phyloP scores from a whole-genome alignment of 2,797 vertebrate genomes.

The Scarus forsteni region DNA sequence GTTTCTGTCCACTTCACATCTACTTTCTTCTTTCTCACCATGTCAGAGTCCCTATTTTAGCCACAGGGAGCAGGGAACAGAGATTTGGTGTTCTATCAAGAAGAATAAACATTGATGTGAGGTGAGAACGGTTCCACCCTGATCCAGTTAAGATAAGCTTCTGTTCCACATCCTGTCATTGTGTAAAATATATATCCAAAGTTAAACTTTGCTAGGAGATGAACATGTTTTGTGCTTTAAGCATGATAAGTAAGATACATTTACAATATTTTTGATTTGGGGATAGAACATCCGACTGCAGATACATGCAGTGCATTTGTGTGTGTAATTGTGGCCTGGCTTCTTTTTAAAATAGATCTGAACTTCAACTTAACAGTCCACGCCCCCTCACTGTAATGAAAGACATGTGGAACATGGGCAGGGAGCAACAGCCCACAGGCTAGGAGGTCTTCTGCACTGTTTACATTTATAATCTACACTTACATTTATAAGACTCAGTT shows the following conservation, averaged over 20 bases:
- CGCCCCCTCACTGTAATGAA: constrained; percentile 51
- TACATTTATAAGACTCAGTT: neutral
- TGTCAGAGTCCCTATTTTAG: neutral
- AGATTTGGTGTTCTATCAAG: neutral
- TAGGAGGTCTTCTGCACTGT: constrained; percentile 1
- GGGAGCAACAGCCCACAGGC: constrained; percentile 11
- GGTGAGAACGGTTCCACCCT: neutral
- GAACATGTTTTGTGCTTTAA: neutral
- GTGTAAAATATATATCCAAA: neutral
- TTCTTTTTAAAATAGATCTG: constrained; percentile 44
- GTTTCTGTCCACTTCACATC: neutral
- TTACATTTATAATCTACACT: neutral
- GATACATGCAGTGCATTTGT: neutral
- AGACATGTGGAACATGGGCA: constrained; percentile 24
- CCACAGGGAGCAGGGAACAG: neutral
- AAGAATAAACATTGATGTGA: neutral
- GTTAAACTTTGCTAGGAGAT: neutral
- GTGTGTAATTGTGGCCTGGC: neutral
- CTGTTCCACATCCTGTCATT: neutral
- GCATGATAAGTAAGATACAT: neutral
- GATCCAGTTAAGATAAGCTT: neutral
- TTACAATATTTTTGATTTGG: neutral
- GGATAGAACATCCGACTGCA: neutral
- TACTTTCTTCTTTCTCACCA: neutral
- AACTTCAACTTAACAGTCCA: constrained; percentile 23